Percentiles rank a stretch among this genome's conserved stretches.
These are phyloP conservation scores for Rutilus rutilus DNA, from an alignment of 2,113 vertebrate genomes.

Conservation along the genomic window DNA sequence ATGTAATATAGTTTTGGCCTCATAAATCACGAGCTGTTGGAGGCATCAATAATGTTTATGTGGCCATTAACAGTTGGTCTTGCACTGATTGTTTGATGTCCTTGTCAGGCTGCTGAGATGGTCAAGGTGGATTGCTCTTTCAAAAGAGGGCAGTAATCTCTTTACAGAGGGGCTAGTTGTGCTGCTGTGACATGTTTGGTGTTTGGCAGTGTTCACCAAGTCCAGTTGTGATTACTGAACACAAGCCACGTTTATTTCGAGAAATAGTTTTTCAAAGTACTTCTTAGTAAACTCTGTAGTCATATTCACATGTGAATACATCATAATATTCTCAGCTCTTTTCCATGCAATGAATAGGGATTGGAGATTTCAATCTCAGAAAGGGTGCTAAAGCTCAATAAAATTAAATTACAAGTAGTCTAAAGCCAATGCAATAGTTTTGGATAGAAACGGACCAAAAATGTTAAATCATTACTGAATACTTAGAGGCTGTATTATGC, in stretches of 20 bases:
- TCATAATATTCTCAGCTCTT: neutral
- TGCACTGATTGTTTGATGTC: slow-evolving; percentile 53
- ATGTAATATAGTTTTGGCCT: slow-evolving; percentile 59
- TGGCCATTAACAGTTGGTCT: slow-evolving; percentile 57
- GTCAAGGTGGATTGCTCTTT: slow-evolving; percentile 44
- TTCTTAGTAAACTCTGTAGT: neutral
- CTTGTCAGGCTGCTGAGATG: slow-evolving; percentile 51
- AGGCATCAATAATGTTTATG: slow-evolving; percentile 66
- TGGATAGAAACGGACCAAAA: too few relatives aligned
- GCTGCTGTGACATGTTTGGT: neutral
- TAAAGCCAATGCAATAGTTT: neutral
- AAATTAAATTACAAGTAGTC: neutral
- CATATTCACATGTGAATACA: neutral
- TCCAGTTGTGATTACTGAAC: neutral
- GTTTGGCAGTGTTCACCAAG: neutral
- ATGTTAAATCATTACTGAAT: neutral
- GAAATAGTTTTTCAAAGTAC: neutral
- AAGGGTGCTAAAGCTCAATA: too few relatives aligned
- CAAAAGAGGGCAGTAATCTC: slow-evolving; percentile 17
- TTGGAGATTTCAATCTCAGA: neutral
- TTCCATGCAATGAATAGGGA: neutral
- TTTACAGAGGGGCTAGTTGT: neutral
- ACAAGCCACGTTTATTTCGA: neutral
- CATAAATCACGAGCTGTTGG: slow-evolving; percentile 60
- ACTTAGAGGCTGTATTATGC: neutral